phyloP scores from a whole-genome alignment of 2,888 invertebrate genomes.

The Caradrina clavipalpis region DNA sequence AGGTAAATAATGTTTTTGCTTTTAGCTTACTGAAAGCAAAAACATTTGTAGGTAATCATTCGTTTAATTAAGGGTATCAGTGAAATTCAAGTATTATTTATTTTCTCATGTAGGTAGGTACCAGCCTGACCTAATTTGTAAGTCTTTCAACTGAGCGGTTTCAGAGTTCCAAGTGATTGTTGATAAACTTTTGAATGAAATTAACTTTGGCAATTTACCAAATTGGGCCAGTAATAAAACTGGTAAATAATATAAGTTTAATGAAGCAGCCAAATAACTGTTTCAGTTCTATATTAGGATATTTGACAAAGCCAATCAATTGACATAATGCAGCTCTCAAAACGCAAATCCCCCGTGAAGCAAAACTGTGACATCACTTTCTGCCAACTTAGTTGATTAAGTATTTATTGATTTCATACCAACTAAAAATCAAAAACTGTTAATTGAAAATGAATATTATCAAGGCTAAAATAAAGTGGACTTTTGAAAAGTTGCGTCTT shows the following conservation, averaged over 20 bases:
- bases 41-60: conserved; percentile 11
- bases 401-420: no score
- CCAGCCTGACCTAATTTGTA: conserved; percentile 46
- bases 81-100: conserved; percentile 27
- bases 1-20: no score
- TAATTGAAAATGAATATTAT: no score
- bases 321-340: no score
- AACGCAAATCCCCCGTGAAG: no score
- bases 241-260: conserved; percentile 29
- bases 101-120: conserved; percentile 25
- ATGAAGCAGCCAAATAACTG: conserved; percentile 6
- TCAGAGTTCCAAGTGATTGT: conserved; percentile 51
- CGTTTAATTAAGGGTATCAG: conserved; percentile 9
- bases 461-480: no score
- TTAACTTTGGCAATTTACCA: conserved; percentile 54
- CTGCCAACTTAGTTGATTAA: no score
- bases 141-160: conserved; percentile 40
- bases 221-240: conserved; percentile 36
- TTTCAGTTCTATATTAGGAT: neutral
- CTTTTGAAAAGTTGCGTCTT: no score
- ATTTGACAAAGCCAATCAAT: no score
- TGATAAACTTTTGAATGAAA: conserved; percentile 60
- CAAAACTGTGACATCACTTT: no score
- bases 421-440: no score
- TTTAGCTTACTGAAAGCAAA: neutral